Evolutionary conservation across 2,888 invertebrate species (phyloP).

Genomic region (Tachina lurida): DNA sequence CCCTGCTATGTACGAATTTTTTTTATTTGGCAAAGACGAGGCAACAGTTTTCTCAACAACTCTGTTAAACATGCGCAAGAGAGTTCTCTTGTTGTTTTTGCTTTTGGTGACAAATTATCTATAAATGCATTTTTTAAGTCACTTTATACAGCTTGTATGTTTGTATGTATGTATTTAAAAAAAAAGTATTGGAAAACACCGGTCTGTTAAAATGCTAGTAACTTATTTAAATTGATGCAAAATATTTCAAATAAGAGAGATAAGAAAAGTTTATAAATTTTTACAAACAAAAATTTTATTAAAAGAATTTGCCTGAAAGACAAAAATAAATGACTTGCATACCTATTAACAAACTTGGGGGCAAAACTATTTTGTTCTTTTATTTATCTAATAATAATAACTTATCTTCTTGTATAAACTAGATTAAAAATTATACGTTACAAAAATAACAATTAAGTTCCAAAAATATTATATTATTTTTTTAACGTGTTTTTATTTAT

Average conservation of each 20-base stretch:
- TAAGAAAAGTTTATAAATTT: neutral
- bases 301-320: no score
- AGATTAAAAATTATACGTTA: no score
- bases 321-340: no score
- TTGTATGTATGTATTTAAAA: neutral
- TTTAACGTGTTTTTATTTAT: no score
- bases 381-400: no score
- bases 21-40: slow-evolving; percentile 2
- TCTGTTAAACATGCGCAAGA: slow-evolving; percentile 61
- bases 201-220: neutral
- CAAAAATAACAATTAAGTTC: no score
- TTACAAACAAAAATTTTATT: no score
- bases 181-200: neutral
- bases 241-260: neutral
- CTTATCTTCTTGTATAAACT: no score
- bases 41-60: slow-evolving; percentile 2
- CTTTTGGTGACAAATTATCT: neutral
- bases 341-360: no score
- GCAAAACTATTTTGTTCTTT: no score
- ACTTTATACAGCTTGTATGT: neutral
- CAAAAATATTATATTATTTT: no score
- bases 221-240: neutral
- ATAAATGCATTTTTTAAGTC: slow-evolving; percentile 9
- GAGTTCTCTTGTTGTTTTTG: slow-evolving; percentile 16
- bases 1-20: no score